Base-by-base conservation (phyloP, 2,888 invertebrate species). In the Tricholauxania praeusta region DNA sequence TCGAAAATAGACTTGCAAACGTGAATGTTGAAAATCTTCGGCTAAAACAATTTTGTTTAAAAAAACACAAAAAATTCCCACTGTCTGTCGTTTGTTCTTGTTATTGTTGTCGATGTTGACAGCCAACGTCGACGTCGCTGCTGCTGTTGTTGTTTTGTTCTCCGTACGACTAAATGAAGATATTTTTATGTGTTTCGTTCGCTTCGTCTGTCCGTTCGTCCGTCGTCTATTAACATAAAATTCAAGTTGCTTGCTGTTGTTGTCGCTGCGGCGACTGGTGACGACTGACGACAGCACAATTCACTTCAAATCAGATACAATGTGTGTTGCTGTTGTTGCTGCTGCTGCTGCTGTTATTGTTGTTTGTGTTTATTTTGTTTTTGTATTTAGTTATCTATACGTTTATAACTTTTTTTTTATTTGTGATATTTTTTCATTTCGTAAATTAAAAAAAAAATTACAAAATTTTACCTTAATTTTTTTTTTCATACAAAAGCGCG, bases 151-250 rank as follows among this genome's bases (percentile, higher is more conserved):
- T 79, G 80, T 80, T 78, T 79, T 78, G 80, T 78, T 80, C 63
- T 78, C 80, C 75, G 79, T 78, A 78, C 72, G 32, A 60, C 39
- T 39, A 39, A 39, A 39, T 39, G 39, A 39, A 64, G 19, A 64
- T 64, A 64, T 64, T 64, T 64, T 51, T 64, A 51, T 28, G 49
- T 51, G 64, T 64, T 51, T 22, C 64, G n/a, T 64, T 52, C 51
- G 32, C 39, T 60, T 32, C 60, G 52, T 48, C 51, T 39, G 39
- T 39, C 17, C 55, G 57, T 63, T 49, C 55, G 68, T 67, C 62
- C 15, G 59, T 47, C 79, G 79, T 82, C 76, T 80, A 82, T 82
- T 82, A 81, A 79, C 82, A 82, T 80, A 79, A 82, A 81, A 76
- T 75, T 59, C 51, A 70, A 70, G 63, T 70, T 62, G 70, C 63